Conservation (phyloP, 2,797 vertebrate species). For the Caiman crocodilus region DNA sequence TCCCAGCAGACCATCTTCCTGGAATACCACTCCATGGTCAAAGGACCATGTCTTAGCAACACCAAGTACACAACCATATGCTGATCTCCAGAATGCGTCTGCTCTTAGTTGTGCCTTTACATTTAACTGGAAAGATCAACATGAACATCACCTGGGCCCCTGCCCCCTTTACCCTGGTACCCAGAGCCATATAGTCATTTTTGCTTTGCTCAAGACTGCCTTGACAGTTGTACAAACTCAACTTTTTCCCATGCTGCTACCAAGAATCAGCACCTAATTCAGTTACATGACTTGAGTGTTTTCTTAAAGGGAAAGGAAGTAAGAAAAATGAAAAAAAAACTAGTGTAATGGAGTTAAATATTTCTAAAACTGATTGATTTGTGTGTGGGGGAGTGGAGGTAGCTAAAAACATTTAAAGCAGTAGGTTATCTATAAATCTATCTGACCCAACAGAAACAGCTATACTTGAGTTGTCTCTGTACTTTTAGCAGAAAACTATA, state of each 20-base stretch:
- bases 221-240: neutral
- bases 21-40: no score
- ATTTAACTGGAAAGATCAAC: no score
- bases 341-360: neutral
- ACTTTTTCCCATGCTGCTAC: neutral
- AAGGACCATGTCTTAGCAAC: no score
- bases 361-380: neutral
- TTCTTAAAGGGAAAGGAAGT: neutral
- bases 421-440: neutral
- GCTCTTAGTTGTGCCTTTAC: neutral
- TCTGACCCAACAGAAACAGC: neutral
- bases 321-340: neutral
- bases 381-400: neutral
- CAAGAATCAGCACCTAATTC: neutral
- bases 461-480: neutral
- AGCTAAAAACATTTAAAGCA: neutral
- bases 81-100: no score
- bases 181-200: neutral
- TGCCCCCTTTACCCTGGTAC: no score
- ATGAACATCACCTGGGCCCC: no score
- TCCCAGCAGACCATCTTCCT: no score
- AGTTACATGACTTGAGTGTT: neutral
- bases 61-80: no score
- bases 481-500: neutral
- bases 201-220: neutral